phyloP scores from a whole-genome alignment of 2,888 invertebrate species.

The Clostera curtula region DNA sequence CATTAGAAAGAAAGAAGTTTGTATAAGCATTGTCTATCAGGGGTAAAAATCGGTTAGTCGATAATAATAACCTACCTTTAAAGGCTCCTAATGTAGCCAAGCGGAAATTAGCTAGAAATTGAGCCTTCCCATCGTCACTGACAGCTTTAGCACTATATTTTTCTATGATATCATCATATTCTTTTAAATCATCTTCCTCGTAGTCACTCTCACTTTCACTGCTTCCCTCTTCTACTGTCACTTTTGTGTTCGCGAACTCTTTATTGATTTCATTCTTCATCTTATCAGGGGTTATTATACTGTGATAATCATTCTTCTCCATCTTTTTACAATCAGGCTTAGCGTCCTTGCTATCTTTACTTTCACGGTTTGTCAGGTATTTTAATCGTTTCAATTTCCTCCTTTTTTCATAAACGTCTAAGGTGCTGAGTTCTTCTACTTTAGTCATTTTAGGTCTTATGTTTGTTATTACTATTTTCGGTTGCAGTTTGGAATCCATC shows the following conservation, averaged over 20 bases:
- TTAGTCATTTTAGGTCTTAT: constrained; percentile 41
- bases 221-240: constrained; percentile 43
- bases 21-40: too few species aligned
- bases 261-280: constrained; percentile 55
- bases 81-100: constrained; percentile 76
- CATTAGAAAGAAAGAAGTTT: too few species aligned
- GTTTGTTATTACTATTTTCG: constrained; percentile 58
- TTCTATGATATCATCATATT: constrained; percentile 70
- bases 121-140: constrained; percentile 63
- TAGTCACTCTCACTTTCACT: constrained; percentile 66
- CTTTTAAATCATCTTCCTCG: constrained; percentile 63
- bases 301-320: constrained; percentile 28
- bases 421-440: constrained; percentile 53
- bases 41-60: not conserved
- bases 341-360: constrained; percentile 26
- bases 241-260: constrained; percentile 46
- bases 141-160: constrained; percentile 48
- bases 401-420: constrained; percentile 73
- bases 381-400: constrained; percentile 60
- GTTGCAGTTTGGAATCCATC: constrained; percentile 52
- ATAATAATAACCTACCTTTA: constrained; percentile 68
- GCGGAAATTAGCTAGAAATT: constrained; percentile 77
- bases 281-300: constrained; percentile 56
- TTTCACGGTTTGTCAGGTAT: constrained; percentile 40
- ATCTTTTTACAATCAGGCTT: constrained; percentile 20